Evolutionary conservation across 2,888 invertebrate species (phyloP), one percentile per base, ranked within the genome.

Genomic region (Myathropa florea): DNA sequence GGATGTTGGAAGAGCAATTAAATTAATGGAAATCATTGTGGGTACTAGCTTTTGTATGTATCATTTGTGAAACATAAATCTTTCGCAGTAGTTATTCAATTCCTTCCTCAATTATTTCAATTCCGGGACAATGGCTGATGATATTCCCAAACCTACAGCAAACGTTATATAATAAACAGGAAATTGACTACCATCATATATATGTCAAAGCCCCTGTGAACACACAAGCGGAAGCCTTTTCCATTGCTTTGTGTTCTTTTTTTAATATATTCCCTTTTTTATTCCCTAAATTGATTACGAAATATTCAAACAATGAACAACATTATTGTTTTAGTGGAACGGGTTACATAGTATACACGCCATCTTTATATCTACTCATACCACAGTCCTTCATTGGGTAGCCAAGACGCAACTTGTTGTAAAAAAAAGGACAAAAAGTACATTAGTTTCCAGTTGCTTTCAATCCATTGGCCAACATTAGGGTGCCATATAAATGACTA

Each of bases 1-100:
- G 36, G 18, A 61, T 59, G 64, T 70, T 78, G 73, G 68, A 59
- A 39, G 23, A 75, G 65, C 75, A 80, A 75, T 84, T 53, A 84
- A 80, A 84, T 71, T 71, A 76, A 80, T 80, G 68, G 57, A 83
- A 79, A 65, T 75, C 55, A 59, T 71, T 39, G 10, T 30, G 21
- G 12, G 12, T 53, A 21, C 9, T 24, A 59, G 57, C 26, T 63
- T 71, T 30, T 46, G 46, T 26, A 36, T 73, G 30, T 14, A 67
- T 59, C 26, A 30, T 55, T 67, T 65, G 7, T 59, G 23, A 46
- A 6, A 46, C 46, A 18, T 7, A 18, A 46, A 46, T 46, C n/a
- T 46, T 46, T 39, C n/a, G n/a, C n/a, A 14, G 39, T n/a, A 39
- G 39, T 39, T 4, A 39, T 39, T 39, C 39, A 39, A n/a, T 36